These are phyloP conservation scores for Lepus oiostolus DNA, from an alignment of 2,797 vertebrate genomes.

Conservation along the genomic window DNA sequence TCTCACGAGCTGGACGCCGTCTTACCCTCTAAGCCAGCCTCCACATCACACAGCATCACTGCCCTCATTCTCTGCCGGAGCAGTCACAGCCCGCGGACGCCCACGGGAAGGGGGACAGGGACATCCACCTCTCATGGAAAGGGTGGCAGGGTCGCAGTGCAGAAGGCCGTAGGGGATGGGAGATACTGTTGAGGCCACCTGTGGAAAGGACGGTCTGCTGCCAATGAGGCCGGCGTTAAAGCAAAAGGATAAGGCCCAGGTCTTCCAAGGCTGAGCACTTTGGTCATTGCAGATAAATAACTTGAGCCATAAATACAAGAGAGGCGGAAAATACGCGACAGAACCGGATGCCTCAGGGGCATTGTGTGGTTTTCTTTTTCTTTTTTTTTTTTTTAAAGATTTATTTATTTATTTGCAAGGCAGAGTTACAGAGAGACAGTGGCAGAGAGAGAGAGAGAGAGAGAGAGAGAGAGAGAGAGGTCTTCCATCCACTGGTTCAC, in stretches of 20 bases:
- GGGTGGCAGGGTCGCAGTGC: neutral
- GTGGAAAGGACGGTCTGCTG: neutral
- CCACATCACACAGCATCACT: neutral
- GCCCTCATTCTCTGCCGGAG: neutral
- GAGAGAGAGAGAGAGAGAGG: too few species aligned
- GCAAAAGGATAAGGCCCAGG: neutral
- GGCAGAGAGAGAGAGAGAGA: too few species aligned
- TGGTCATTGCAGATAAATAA: neutral
- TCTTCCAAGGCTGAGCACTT: neutral
- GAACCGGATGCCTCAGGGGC: neutral
- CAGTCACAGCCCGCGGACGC: neutral
- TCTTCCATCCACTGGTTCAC: too few species aligned
- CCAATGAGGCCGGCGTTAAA: neutral
- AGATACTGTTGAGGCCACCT: neutral
- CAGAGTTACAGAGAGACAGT: too few species aligned
- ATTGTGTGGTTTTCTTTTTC: neutral
- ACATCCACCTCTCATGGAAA: neutral
- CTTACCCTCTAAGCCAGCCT: neutral
- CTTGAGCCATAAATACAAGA: neutral
- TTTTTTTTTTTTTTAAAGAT: neutral
- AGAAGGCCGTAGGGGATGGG: neutral
- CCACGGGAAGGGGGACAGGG: neutral
- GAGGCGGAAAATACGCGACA: neutral
- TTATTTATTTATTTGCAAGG: neutral
- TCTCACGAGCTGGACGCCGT: neutral